Percentiles rank a stretch among this genome's conserved stretches.
Evolutionary conservation across 2,113 vertebrate species (phyloP).

Genomic region (Grantiella picta): DNA sequence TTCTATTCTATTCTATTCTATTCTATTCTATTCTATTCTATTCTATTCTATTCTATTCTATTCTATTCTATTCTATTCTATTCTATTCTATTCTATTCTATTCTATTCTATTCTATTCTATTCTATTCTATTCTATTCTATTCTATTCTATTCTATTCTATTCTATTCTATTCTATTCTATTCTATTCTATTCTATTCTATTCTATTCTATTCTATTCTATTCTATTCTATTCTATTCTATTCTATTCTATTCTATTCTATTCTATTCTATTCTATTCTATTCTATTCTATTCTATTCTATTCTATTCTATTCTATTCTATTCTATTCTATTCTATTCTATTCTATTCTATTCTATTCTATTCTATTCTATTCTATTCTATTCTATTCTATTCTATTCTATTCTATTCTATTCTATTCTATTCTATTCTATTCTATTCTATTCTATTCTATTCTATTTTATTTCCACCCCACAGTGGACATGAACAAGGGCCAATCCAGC

Average conservation of each 20-base stretch:
- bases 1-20: neutral
- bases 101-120: too few relatives aligned
- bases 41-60: neutral
- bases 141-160: neutral
- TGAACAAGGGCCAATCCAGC: accelerated
- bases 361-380: neutral
- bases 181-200: neutral
- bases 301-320: neutral
- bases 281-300: too few relatives aligned
- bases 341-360: neutral
- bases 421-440: neutral
- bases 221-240: neutral
- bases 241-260: neutral
- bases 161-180: neutral
- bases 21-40: neutral
- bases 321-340: neutral
- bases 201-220: neutral
- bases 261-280: neutral
- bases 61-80: neutral
- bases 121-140: neutral
- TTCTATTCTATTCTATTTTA: neutral
- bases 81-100: neutral
- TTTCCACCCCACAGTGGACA: neutral
- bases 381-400: neutral
- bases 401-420: neutral